A percentile compares a stretch with the other conserved stretches of the same genome.
Evolutionary conservation across 2,797 vertebrate species (phyloP).

Genomic region (Leuciscus waleckii): DNA sequence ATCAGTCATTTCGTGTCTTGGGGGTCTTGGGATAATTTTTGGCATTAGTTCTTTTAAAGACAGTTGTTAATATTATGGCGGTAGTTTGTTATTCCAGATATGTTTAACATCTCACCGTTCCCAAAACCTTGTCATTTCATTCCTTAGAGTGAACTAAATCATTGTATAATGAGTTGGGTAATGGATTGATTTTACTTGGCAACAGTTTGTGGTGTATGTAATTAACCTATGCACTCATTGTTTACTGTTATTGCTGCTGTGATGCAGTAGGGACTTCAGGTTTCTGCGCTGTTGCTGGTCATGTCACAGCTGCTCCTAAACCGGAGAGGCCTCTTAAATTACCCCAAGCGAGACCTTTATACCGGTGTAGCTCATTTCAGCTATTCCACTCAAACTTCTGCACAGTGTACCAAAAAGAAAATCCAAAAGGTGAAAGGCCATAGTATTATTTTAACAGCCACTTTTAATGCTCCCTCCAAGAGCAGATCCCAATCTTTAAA

Average conservation of each 20-base stretch:
- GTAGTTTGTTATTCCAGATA: conserved; percentile 45
- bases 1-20: conserved; percentile 35
- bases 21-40: conserved; percentile 39
- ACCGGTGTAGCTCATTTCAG: conserved; percentile 56
- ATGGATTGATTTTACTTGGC: conserved; percentile 61
- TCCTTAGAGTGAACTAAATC: conserved; percentile 50
- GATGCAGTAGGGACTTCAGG: conserved; percentile 55
- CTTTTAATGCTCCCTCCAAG: conserved; percentile 57
- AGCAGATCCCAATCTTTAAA: conserved; percentile 52
- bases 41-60: conserved; percentile 46
- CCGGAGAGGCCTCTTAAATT: conserved; percentile 64
- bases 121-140: conserved; percentile 30
- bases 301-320: conserved; percentile 69
- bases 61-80: conserved; percentile 44
- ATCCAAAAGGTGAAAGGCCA: conserved; percentile 62
- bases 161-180: conserved; percentile 39
- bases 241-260: conserved; percentile 60
- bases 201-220: conserved; percentile 53
- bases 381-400: conserved; percentile 55
- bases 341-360: conserved; percentile 61
- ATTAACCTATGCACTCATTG: conserved; percentile 63
- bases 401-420: conserved; percentile 52
- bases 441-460: conserved; percentile 62
- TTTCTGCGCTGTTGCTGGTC: conserved; percentile 52
- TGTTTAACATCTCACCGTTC: conserved; percentile 25